Base-by-base conservation (phyloP, 2,797 vertebrate genomes). In the Rhinophrynus dorsalis region DNA sequence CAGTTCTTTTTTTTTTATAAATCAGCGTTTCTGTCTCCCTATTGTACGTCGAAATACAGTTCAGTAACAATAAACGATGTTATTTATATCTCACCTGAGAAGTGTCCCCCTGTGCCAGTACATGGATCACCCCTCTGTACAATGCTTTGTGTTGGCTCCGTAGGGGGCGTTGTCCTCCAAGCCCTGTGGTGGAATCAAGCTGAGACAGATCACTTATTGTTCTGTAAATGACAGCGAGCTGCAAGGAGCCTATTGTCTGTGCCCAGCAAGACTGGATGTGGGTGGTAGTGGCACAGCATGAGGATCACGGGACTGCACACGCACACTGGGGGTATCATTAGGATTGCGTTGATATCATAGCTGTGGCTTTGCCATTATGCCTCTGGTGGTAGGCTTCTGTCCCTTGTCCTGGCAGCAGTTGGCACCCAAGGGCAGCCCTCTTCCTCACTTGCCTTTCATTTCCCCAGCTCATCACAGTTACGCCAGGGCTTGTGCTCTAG, bases 151-250 rank as follows among this genome's bases (percentile, higher is more conserved):
- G 26, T 38, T 11, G 2, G 48, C 57, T 38, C 48, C 29, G 59
- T 47, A 54, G 59, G 68, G 59, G 38, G 51, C 32, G 54, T 12
- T 10, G 32, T 50, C 32, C 44, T 33, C 15, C 23, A 21, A 12
- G 35, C 38, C 23, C 13, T 17, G 42, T 21, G 17, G 8, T 35
- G 32, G 32, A 35, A 35, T 5, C 29, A 17, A n/a, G 37, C 52
- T 51, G 44, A 37, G 37, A 59, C 23, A 2, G 30, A 58, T 68
- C 54, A 37, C n/a, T 38, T 59, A 21, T 50, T 56, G 23, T 48
- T 50, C 15, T 54, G 62, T 15, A 24, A 4, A 21, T 44, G 45
- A 1, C 2, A 12, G 15, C 10, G 40, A n/a, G n/a, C n/a, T n/a
- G n/a, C n/a, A n/a, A 33, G 8, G 2, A 35, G 30, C 1, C 30